phyloP scores from a whole-genome alignment of 1,140 invertebrate genomes.

The Xylocopa sonorina region DNA sequence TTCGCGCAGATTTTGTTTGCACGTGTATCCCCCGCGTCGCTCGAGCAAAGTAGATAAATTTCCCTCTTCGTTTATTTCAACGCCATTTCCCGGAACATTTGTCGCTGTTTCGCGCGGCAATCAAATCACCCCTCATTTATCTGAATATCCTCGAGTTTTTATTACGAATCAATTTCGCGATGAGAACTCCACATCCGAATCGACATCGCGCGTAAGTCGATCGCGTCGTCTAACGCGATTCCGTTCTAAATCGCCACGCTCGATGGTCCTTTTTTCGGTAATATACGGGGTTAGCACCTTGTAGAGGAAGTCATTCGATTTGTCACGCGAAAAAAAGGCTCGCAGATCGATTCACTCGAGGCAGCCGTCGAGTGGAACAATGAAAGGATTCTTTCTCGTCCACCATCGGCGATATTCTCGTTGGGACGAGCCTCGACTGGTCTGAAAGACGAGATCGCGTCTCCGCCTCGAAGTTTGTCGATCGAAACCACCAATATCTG shows the following conservation, averaged over 20 bases:
- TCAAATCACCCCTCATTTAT: too few relatives aligned
- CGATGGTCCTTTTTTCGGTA: too few relatives aligned
- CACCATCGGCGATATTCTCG: background rate
- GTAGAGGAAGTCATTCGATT: slow-evolving; percentile 4
- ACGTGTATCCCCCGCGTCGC: background rate
- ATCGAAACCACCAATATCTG: slow-evolving; percentile 1
- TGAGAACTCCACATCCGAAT: too few relatives aligned
- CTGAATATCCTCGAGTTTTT: too few relatives aligned
- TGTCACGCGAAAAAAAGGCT: slow-evolving; percentile 2
- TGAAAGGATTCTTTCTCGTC: slow-evolving; percentile 23
- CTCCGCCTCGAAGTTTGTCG: background rate
- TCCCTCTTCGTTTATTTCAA: background rate
- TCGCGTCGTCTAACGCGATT: too few relatives aligned
- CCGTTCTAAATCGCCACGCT: too few relatives aligned
- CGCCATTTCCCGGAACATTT: too few relatives aligned
- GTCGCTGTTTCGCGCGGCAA: too few relatives aligned
- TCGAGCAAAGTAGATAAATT: background rate
- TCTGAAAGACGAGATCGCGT: slow-evolving; percentile 1
- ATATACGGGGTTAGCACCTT: slow-evolving; percentile 6
- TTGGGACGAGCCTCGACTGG: background rate
- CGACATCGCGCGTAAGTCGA: too few relatives aligned
- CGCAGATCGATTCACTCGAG: slow-evolving; percentile 20
- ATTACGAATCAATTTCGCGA: too few relatives aligned
- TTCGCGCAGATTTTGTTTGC: background rate
- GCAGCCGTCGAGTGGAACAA: background rate